Base-by-base conservation (phyloP, 2,797 vertebrate genomes). In the Cyprinella venusta region DNA sequence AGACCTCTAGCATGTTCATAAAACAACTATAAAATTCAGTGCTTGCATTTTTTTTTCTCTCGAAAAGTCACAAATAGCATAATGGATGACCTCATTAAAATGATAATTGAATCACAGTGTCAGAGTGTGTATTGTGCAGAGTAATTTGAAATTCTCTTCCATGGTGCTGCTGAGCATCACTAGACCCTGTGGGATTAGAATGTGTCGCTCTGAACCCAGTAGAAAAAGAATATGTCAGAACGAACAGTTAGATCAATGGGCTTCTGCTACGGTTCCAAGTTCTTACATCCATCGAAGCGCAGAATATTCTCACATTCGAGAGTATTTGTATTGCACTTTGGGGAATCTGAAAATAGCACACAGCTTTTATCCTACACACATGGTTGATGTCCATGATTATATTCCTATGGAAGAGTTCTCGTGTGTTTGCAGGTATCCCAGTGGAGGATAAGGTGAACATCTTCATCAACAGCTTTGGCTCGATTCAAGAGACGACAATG, bases 381-480 rank as follows among this genome's bases (percentile, higher is more conserved):
- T 65, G 56, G 74, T 45, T 82, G 21, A 36, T 61, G 52, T 84
- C 19, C 72, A 10, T 82, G 33, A 67, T 63, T 86, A 6, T 81
- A n/a, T 85, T 24, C 85, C 21, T 76, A 5, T 83, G 6, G 87
- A 59, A 89, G 21, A 84, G 61, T 18, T 88, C 80, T 8, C 85
- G 61, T 90, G 40, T 89, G 61, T 89, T 90, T 86, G 4, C 90
- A 99, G 98, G 97, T 61, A 97, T 98, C 90, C 98, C 98, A 86
- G 97, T 99, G 0, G 97, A 99, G 90, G 97, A 97, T 86, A 96
- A 94, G 75, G 96, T 99, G 87, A 99, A 99, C 88, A 99, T 99
- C 92, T 99, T 99, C 91, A 99, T 99, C 88, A 99, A 99, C 92
- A 99, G 97, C 90, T 99, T 99, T 94, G 97, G 98, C 33, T 99